phyloP scores from a whole-genome alignment of 2,888 invertebrate species.

The Dasypolia templi region DNA sequence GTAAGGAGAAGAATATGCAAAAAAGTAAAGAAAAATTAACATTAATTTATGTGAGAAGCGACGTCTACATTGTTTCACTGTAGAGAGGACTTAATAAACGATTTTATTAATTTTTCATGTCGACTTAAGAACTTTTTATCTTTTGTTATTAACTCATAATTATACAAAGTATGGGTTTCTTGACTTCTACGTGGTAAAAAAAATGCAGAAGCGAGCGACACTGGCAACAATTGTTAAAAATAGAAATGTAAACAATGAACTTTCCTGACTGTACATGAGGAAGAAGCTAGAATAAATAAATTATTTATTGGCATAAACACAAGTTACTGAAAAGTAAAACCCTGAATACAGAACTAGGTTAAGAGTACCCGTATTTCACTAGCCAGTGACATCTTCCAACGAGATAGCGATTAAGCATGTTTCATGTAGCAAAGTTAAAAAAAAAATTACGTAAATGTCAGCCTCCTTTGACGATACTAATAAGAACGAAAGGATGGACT shows the following conservation, averaged over 20 bases:
- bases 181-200: background rate
- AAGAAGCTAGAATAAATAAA: too few species aligned
- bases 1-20: constrained; percentile 18
- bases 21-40: constrained; percentile 10
- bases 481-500: background rate
- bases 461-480: background rate
- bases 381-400: too few species aligned
- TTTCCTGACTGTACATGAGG: background rate
- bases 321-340: too few species aligned
- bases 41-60: constrained; percentile 33
- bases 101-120: constrained; percentile 6
- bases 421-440: too few species aligned
- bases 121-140: background rate
- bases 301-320: too few species aligned
- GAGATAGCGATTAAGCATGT: too few species aligned
- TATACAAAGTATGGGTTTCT: background rate
- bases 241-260: background rate
- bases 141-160: background rate
- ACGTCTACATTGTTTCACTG: constrained; percentile 24
- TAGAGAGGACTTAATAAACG: background rate
- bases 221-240: background rate
- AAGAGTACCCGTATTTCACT: too few species aligned
- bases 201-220: too few species aligned
- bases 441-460: background rate
- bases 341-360: too few species aligned